Conservation (phyloP, 2,797 vertebrate genomes). For the Macrochelys suwanniensis region DNA sequence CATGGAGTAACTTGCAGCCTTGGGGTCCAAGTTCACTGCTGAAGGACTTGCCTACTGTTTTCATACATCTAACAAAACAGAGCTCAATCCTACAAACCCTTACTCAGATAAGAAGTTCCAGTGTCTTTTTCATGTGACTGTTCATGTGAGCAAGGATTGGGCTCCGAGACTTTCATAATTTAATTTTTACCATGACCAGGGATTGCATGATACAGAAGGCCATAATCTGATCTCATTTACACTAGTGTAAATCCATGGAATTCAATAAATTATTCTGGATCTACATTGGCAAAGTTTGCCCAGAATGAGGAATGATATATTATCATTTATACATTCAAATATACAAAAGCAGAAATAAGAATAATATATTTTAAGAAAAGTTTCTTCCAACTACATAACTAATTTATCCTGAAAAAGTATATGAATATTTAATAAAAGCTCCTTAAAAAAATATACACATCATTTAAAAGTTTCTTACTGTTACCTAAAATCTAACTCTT, state of each 20-base stretch:
- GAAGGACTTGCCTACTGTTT: neutral
- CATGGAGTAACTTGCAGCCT: neutral
- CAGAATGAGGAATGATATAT: neutral
- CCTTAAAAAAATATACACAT: neutral
- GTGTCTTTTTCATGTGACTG: neutral
- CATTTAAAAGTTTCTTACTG: neutral
- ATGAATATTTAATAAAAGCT: neutral
- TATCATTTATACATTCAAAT: neutral
- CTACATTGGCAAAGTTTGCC: neutral
- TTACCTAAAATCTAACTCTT: neutral
- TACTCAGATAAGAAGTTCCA: neutral
- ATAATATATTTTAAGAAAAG: neutral
- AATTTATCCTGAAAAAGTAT: neutral
- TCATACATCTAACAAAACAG: neutral
- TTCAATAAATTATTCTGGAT: neutral
- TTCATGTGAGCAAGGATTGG: neutral
- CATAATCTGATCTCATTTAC: neutral
- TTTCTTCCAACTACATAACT: neutral
- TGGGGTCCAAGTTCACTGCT: neutral
- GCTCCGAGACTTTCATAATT: neutral
- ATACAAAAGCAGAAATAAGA: neutral
- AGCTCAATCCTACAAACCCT: neutral
- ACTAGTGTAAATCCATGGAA: neutral
- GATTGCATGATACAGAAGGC: neutral
- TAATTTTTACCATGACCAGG: neutral